Conservation (phyloP, 2,113 vertebrate genomes). For the Gorsachius goisagi region DNA sequence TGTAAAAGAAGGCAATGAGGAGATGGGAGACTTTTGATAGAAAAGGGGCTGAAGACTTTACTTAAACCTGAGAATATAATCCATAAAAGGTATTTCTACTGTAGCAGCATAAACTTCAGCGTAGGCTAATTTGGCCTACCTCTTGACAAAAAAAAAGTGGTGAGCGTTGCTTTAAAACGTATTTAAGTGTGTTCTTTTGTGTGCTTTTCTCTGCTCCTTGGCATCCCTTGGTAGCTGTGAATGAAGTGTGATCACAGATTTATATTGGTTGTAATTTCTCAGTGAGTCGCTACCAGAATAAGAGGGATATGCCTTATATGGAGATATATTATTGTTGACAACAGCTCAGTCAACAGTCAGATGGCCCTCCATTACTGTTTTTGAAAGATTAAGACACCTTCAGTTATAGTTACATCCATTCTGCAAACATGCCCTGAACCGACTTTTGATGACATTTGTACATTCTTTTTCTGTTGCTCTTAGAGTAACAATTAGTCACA, state of each 20-base stretch:
- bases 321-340: neutral
- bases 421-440: neutral
- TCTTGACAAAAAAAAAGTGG: neutral
- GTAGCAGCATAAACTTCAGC: neutral
- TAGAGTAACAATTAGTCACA: neutral
- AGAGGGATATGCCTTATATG: neutral
- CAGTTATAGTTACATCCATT: neutral
- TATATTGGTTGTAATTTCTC: neutral
- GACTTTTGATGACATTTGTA: neutral
- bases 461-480: neutral
- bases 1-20: neutral
- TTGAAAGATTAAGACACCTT: neutral
- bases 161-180: neutral
- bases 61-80: neutral
- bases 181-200: neutral
- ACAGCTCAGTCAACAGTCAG: neutral
- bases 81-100: neutral
- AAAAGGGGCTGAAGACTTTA: neutral
- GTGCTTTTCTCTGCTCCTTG: neutral
- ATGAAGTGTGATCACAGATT: neutral
- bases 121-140: neutral
- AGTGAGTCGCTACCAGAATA: neutral
- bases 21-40: neutral
- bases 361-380: neutral
- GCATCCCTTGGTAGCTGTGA: neutral